Base-by-base conservation (phyloP, 2,797 vertebrate species). In the Gymnodraco acuticeps region DNA sequence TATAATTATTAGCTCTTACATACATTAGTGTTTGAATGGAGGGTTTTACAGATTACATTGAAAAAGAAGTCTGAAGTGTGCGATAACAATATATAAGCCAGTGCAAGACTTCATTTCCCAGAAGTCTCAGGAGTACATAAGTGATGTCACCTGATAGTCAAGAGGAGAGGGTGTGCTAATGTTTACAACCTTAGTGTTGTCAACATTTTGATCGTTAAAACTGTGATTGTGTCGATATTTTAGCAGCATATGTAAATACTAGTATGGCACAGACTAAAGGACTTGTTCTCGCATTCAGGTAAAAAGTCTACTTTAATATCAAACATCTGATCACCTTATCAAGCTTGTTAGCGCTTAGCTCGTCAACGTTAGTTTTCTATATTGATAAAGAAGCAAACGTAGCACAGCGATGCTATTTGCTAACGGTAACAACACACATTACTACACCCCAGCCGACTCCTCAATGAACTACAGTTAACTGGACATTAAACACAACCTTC, bases 101-200 rank as follows among this genome's bases (percentile, higher is more conserved):
- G 23, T 13, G 10, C 7, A 13, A 63, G 48, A 92, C 92, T 89
- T 38, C 88, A 92, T 69, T 19, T 87, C 87, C 94, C 94, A 94
- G 69, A 73, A 74, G 20, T 2, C 81, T 63, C 10, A 55, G 75
- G 48, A 0, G 4, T 0, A 3, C 48, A 1, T 87, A 88, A 93
- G 74, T 83, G 87, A 89, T 87, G 91, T 94, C 90, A 92, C 82
- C 89, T 93, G 92, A 93, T 73, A 72, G 43, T 13, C 75, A 72
- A 45, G 80, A 70, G 78, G 78, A 75, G 58, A 66, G 86, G 85
- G 78, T 85, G 83, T 82, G 90, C 90, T 89, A 88, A 91, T 95
- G 91, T 94, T 95, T 93, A 93, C 92, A 90, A 85, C 78, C 77
- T 3, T 1, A 52, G 51, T n/a, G 66, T 58, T 88, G 83, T 78